Conservation (phyloP, 2,888 invertebrate species). For the Ectobius pallidus region DNA sequence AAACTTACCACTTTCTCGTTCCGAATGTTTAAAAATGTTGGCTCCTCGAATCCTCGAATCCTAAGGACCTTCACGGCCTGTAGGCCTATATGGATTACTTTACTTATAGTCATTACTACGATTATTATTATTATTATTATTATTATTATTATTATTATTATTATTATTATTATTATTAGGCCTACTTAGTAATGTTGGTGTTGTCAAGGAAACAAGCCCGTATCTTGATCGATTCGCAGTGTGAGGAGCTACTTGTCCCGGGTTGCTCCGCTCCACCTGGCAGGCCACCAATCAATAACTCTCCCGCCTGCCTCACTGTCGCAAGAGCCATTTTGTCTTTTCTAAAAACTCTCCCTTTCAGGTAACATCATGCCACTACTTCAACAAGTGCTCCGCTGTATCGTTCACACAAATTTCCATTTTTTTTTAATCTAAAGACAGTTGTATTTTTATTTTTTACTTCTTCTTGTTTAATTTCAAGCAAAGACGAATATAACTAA, state of each 20-base stretch:
- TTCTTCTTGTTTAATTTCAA: too few relatives aligned
- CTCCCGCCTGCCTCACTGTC: constrained; percentile 32
- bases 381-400: neutral
- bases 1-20: too few relatives aligned
- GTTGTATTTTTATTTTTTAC: neutral
- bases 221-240: neutral
- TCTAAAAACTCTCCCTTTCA: constrained; percentile 22
- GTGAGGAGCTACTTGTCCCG: neutral
- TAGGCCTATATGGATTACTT: too few relatives aligned
- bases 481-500: too few relatives aligned
- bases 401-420: neutral
- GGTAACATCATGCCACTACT: neutral
- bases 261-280: constrained; percentile 3
- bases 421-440: neutral
- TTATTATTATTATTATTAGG: too few relatives aligned
- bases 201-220: neutral
- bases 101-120: too few relatives aligned
- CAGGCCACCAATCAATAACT: constrained; percentile 38
- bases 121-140: too few relatives aligned
- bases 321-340: constrained; percentile 53
- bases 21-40: too few relatives aligned
- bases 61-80: too few relatives aligned
- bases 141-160: too few relatives aligned
- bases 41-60: too few relatives aligned
- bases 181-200: too few relatives aligned